phyloP scores from a whole-genome alignment of 2,797 vertebrate genomes.

The Myripristis jacobus region DNA sequence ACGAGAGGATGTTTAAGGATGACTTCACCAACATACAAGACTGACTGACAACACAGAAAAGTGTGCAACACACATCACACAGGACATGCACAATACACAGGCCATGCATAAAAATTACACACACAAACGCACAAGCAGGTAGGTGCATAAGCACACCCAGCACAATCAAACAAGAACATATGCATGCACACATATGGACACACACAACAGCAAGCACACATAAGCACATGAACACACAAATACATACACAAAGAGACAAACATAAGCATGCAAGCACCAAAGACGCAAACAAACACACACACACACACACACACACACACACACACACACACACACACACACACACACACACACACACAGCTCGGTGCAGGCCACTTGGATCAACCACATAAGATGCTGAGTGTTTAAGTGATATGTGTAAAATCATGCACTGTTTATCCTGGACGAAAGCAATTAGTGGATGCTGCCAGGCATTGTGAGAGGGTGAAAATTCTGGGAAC shows the following conservation, averaged over 20 bases:
- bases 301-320: neutral
- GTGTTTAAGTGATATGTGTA: neutral
- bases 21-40: neutral
- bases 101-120: neutral
- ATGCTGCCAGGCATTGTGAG: neutral
- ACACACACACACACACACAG: neutral
- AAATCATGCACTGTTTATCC: neutral
- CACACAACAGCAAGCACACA: neutral
- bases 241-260: neutral
- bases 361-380: neutral
- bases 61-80: no score
- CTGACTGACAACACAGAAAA: neutral
- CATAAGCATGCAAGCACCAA: neutral
- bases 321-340: neutral
- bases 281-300: neutral
- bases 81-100: no score
- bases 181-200: neutral
- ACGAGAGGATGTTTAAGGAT: neutral
- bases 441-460: slow-evolving; percentile 8
- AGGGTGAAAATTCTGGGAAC: neutral
- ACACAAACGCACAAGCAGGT: neutral
- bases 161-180: no score
- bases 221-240: neutral
- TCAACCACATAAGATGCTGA: neutral
- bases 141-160: neutral